These are phyloP conservation scores for Tangara arthus DNA, from an alignment of 2,797 vertebrate genomes.

Conservation along the genomic window DNA sequence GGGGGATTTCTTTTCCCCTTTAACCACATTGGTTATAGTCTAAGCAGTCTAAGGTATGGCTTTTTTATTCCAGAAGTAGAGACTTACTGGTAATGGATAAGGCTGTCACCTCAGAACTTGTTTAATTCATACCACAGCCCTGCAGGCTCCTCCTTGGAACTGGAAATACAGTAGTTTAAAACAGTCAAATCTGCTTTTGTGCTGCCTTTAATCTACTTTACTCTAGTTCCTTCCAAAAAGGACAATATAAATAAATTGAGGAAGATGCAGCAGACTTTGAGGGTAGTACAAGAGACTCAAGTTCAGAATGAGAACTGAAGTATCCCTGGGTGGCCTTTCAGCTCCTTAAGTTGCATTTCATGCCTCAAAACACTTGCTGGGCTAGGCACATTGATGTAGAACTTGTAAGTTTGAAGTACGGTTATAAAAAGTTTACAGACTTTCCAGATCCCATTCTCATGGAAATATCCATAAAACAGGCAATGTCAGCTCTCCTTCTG, in stretches of 20 bases:
- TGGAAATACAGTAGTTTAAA: neutral
- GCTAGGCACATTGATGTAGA: neutral
- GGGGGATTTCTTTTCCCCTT: neutral
- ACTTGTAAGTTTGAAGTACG: neutral
- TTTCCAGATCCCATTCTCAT: neutral
- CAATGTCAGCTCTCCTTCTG: neutral
- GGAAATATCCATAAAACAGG: neutral
- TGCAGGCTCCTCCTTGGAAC: neutral
- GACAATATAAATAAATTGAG: neutral
- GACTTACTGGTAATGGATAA: neutral
- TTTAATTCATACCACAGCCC: neutral
- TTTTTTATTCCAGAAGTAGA: neutral
- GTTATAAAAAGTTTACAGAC: neutral
- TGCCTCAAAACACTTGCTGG: neutral
- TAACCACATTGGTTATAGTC: neutral
- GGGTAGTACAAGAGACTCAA: neutral
- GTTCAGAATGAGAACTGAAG: neutral
- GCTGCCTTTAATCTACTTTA: neutral
- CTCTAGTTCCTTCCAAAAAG: neutral
- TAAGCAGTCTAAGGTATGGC: neutral
- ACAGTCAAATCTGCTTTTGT: neutral
- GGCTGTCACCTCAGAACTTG: neutral
- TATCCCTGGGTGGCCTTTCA: neutral
- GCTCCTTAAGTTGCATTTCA: neutral
- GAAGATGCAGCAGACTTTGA: neutral